Evolutionary conservation across 2,888 invertebrate genomes (phyloP), one percentile per base, ranked within the genome.

Genomic region (Diarsia rubi): DNA sequence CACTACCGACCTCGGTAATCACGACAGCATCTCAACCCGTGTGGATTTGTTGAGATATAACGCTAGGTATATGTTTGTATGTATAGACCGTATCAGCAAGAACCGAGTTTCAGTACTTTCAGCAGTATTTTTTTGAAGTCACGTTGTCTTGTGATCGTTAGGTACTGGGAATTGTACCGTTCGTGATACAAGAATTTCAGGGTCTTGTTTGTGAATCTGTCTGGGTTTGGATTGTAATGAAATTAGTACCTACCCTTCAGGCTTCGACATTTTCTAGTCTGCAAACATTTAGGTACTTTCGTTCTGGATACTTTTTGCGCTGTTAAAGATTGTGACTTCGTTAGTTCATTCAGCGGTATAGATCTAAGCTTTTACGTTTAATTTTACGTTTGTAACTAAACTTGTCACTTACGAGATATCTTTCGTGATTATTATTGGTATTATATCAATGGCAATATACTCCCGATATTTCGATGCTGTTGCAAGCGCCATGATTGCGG

Each of bases 1-100:
- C 95, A 94, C 94, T 93, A 93, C 91, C 91, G 91, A 90, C 90
- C 92, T 88, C 93, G 91, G 92, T 95, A 95, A 95, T 95, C 95
- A 95, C 92, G 89, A 88, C 92, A 89, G 83, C 89, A 88, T 88
- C 89, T 89, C 90, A 85, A 85, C 87, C 87, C 88, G 91, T 90
- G 91, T 90, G 91, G 93, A 93, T 93, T 93, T 93, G 92, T 92
- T 91, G 91, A 92, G 89, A 91, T 92, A 91, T 92, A 87, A 81
- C 79, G 80, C 37, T 86, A n/a, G n/a, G n/a, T n/a, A 73, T 87
- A 84, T 86, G 84, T 79, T 79, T 73, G 73, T 85, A 83, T 88
- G 83, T 68, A 75, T 59, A 75, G 67, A 62, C 52, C 69, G 79
- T 81, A 86, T 83, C 75, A 70, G 83, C 69, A 72, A 70, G 66